Conservation (phyloP, 2,888 invertebrate species). For the Epistrophe eligans region DNA sequence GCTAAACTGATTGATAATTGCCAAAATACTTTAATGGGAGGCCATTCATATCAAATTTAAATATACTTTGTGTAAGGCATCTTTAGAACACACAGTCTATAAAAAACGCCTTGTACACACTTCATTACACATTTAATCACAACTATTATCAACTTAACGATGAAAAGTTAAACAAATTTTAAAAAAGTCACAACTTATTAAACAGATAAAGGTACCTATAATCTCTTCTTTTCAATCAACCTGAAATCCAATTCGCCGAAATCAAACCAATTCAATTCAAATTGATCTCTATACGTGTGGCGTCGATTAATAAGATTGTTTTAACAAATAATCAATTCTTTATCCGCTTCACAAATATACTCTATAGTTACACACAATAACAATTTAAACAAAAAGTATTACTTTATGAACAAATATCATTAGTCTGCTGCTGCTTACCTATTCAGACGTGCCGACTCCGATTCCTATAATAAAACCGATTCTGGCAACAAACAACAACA, state of each 20-base stretch:
- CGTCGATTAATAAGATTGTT: conserved; percentile 22
- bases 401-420: conserved; percentile 48
- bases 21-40: too few relatives aligned
- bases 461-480: not conserved
- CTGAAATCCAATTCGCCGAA: not conserved
- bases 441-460: conserved; percentile 37
- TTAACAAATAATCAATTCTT: conserved; percentile 33
- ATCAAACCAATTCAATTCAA: not conserved
- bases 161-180: not conserved
- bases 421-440: conserved; percentile 9
- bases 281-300: conserved; percentile 9
- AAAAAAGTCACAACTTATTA: not conserved
- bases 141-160: not conserved
- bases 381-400: conserved; percentile 58
- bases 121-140: not conserved
- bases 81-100: too few relatives aligned
- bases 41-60: too few relatives aligned
- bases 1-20: too few relatives aligned
- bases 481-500: conserved; percentile 19
- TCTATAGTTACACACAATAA: conserved; percentile 17
- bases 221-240: not conserved
- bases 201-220: not conserved
- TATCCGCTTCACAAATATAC: conserved; percentile 18
- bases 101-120: too few relatives aligned
- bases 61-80: too few relatives aligned